Conservation (phyloP, 2,113 vertebrate species). For the Symphodus melops region DNA sequence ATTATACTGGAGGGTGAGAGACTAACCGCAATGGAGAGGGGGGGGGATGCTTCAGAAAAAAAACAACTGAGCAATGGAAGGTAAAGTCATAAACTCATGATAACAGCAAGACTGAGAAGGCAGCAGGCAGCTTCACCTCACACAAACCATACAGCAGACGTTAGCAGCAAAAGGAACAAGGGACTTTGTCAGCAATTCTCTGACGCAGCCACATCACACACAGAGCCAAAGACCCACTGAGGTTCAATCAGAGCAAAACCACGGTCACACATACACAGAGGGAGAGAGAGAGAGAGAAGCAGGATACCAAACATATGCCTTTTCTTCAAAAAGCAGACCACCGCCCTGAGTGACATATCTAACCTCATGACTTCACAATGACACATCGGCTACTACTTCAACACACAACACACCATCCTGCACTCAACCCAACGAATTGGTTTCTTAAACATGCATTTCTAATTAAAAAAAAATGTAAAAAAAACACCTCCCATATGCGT, state of each 20-base stretch:
- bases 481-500: too few species aligned
- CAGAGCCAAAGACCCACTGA: background rate
- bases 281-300: background rate
- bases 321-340: constrained; percentile 32
- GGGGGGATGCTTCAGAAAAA: background rate
- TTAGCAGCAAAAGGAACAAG: background rate
- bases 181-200: constrained; percentile 13
- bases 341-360: constrained; percentile 44
- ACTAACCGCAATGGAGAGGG: background rate
- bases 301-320: constrained; percentile 17
- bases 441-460: background rate
- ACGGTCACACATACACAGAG: constrained; percentile 7
- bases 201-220: constrained; percentile 14
- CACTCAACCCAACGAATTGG: background rate
- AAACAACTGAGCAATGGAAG: constrained; percentile 1
- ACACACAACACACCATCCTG: constrained; percentile 12
- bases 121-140: too few species aligned
- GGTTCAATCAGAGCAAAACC: constrained; percentile 14
- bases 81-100: background rate
- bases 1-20: constrained; percentile 32
- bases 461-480: background rate
- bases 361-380: constrained; percentile 45
- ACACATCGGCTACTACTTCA: constrained; percentile 17
- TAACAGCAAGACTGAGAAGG: background rate
- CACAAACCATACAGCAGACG: background rate